These are phyloP conservation scores for Pseudanteris insignis DNA, from an alignment of 2,888 invertebrate species.

Conservation along the genomic window DNA sequence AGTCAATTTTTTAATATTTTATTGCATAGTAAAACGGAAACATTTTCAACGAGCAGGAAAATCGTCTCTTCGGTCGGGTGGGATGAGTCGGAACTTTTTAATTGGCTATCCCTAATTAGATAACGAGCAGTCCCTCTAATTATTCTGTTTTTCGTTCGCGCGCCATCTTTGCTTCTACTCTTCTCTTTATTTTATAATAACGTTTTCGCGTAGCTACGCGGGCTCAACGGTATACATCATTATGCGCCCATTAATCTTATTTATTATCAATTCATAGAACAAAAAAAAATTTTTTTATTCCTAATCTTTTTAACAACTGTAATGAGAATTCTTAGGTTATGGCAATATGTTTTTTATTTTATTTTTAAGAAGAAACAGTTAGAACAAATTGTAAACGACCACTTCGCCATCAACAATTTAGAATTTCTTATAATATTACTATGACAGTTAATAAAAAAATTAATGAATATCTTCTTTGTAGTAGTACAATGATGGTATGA, in stretches of 20 bases:
- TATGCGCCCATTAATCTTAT: slow-evolving; percentile 38
- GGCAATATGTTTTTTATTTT: no score
- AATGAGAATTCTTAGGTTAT: no score
- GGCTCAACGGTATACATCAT: slow-evolving; percentile 10
- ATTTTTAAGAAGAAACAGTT: no score
- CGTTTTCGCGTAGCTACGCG: slow-evolving; percentile 1
- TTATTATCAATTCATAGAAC: slow-evolving; percentile 38
- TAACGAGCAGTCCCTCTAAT: slow-evolving; percentile 63
- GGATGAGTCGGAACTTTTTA: slow-evolving; percentile 64
- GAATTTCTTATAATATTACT: no score
- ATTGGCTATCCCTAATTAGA: slow-evolving; percentile 66
- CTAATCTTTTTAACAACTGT: no score
- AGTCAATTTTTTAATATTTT: slow-evolving; percentile 42
- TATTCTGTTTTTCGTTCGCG: slow-evolving; percentile 62
- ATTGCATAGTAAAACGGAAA: slow-evolving; percentile 41
- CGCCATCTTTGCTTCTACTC: slow-evolving; percentile 39
- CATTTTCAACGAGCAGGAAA: slow-evolving; percentile 37
- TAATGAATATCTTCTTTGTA: no score
- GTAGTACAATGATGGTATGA: no score
- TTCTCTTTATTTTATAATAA: slow-evolving; percentile 34
- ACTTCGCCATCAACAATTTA: no score
- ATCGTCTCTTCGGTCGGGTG: slow-evolving; percentile 46
- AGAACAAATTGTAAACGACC: no score
- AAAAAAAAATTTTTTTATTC: no score
- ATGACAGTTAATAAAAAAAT: no score